Conservation (phyloP, 2,888 invertebrate species). For the Luffia ferchaultella region DNA sequence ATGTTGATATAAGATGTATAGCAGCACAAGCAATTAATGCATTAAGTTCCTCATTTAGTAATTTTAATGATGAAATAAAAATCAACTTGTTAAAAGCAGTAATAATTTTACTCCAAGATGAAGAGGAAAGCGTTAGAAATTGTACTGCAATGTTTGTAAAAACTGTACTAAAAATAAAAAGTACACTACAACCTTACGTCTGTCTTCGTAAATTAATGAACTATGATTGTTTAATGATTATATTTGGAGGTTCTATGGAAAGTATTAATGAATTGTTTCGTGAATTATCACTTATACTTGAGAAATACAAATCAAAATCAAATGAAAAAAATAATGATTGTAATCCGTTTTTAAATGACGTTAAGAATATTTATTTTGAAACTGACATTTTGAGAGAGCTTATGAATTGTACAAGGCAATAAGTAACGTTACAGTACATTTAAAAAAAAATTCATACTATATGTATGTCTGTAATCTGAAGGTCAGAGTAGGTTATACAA, state of each 20-base stretch:
- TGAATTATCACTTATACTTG: neutral
- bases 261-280: conserved; percentile 1
- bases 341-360: conserved; percentile 61
- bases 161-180: conserved; percentile 21
- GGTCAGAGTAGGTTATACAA: too few relatives aligned
- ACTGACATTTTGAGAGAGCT: conserved; percentile 31
- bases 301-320: neutral
- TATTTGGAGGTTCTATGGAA: neutral
- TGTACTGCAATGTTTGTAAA: conserved; percentile 35
- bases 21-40: conserved; percentile 46
- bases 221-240: conserved; percentile 23
- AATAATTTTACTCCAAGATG: conserved; percentile 61
- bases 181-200: conserved; percentile 32
- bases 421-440: too few relatives aligned
- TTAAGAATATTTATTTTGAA: conserved; percentile 58
- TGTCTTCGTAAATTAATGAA: conserved; percentile 34
- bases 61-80: conserved; percentile 30
- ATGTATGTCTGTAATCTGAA: too few relatives aligned
- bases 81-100: conserved; percentile 37
- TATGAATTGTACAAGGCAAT: too few relatives aligned
- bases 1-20: conserved; percentile 43
- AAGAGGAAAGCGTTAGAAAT: conserved; percentile 56
- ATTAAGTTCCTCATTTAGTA: conserved; percentile 26
- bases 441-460: too few relatives aligned
- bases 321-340: conserved; percentile 24